Conservation (phyloP, 2,888 invertebrate species). For the Coenonympha glycerion region DNA sequence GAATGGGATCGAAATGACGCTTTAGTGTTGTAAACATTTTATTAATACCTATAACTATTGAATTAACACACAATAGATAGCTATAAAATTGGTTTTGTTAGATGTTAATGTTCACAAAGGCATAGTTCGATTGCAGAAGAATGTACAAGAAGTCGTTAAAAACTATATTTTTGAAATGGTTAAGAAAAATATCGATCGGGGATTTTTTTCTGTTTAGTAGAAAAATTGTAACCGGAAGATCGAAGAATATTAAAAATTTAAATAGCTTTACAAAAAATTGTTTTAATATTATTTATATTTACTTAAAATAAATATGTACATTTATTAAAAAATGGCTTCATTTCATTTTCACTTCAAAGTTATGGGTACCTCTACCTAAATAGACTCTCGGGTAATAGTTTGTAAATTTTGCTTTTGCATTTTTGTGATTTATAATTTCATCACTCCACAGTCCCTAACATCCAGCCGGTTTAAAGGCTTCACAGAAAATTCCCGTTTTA, state of each 20-base stretch:
- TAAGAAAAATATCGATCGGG: too few relatives aligned
- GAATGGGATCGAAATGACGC: slow-evolving; percentile 5
- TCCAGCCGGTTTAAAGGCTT: slow-evolving; percentile 40
- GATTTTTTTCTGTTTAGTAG: too few relatives aligned
- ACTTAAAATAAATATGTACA: too few relatives aligned
- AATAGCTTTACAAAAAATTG: too few relatives aligned
- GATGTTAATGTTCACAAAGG: neutral
- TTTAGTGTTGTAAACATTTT: slow-evolving; percentile 5
- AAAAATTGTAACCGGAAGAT: too few relatives aligned
- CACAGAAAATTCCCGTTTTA: slow-evolving; percentile 44
- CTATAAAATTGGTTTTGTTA: slow-evolving; percentile 4
- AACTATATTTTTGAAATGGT: too few relatives aligned
- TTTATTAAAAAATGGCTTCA: neutral
- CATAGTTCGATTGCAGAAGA: neutral
- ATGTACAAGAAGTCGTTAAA: too few relatives aligned
- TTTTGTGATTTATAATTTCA: slow-evolving; percentile 43
- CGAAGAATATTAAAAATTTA: too few relatives aligned
- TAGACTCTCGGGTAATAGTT: slow-evolving; percentile 33
- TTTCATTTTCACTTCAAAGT: neutral
- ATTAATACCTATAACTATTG: slow-evolving; percentile 10
- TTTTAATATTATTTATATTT: too few relatives aligned
- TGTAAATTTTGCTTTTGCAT: slow-evolving; percentile 34
- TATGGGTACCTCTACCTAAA: too few relatives aligned
- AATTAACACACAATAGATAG: slow-evolving; percentile 12
- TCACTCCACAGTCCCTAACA: slow-evolving; percentile 37